Conservation (phyloP, 1,140 invertebrate species). For the Drosophila rhopaloa region DNA sequence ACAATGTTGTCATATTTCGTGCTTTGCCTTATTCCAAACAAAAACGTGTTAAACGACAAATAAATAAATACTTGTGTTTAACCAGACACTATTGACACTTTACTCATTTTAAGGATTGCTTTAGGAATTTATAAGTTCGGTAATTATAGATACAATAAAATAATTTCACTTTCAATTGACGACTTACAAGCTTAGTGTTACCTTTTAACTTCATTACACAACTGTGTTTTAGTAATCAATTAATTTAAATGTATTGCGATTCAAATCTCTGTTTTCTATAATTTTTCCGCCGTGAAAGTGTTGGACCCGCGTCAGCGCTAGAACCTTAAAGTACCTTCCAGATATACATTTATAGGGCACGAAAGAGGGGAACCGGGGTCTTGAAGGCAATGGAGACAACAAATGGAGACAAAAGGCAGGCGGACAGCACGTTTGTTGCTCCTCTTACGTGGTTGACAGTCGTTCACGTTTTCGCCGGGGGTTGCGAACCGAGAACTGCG, state of each 20-base stretch:
- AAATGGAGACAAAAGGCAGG: constrained; percentile 3
- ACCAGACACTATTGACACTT: neutral
- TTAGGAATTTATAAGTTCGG: no score
- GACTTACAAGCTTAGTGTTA: no score
- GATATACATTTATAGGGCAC: neutral
- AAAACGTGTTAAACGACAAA: neutral
- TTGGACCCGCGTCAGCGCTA: constrained; percentile 8
- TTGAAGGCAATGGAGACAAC: no score
- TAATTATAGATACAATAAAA: no score
- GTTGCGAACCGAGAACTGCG: constrained; percentile 18
- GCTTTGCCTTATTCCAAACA: neutral
- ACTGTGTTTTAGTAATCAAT: no score
- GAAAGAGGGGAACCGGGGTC: neutral
- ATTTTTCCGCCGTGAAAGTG: neutral
- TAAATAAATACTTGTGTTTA: neutral
- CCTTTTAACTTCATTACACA: no score
- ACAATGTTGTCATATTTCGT: neutral
- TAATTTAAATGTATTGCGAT: no score
- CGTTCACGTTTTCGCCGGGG: constrained; percentile 5
- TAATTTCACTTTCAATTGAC: no score
- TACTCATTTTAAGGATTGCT: no score
- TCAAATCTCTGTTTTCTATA: no score
- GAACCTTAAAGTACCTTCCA: constrained; percentile 1
- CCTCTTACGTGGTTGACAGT: constrained; percentile 30
- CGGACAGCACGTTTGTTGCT: constrained; percentile 23